These are phyloP conservation scores for Zeus faber DNA, from an alignment of 2,113 vertebrate genomes.

Conservation along the genomic window DNA sequence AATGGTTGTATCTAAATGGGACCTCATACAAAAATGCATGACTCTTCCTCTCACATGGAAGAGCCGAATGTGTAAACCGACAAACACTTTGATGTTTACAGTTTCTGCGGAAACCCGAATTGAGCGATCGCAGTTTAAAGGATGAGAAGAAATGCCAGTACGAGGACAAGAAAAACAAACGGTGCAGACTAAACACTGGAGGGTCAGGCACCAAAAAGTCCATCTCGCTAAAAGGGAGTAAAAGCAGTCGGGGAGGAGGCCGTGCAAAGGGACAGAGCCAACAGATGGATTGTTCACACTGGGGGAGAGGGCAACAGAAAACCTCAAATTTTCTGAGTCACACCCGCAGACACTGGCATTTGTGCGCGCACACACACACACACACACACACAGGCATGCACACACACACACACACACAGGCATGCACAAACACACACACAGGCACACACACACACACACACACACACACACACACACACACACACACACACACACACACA, in stretches of 20 bases:
- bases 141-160: no score
- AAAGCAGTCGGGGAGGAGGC: not conserved
- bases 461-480: slow-evolving; percentile 61
- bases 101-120: no score
- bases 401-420: slow-evolving; percentile 10
- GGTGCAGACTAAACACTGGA: slow-evolving; percentile 41
- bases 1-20: no score
- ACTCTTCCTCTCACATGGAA: no score
- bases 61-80: no score
- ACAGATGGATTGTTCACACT: slow-evolving; percentile 84
- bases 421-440: slow-evolving; percentile 17
- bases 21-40: no score
- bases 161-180: no score
- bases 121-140: no score
- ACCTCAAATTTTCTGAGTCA: slow-evolving; percentile 72
- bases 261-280: slow-evolving; percentile 43
- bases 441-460: slow-evolving; percentile 62
- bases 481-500: slow-evolving; percentile 19
- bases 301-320: slow-evolving; percentile 78
- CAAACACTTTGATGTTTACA: no score
- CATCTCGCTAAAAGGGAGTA: slow-evolving; percentile 23
- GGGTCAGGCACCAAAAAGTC: slow-evolving; percentile 34
- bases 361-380: slow-evolving; percentile 16
- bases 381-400: slow-evolving; percentile 63
- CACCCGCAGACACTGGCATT: no score